phyloP scores from a whole-genome alignment of 2,797 vertebrate genomes.

The Poecilia picta region DNA sequence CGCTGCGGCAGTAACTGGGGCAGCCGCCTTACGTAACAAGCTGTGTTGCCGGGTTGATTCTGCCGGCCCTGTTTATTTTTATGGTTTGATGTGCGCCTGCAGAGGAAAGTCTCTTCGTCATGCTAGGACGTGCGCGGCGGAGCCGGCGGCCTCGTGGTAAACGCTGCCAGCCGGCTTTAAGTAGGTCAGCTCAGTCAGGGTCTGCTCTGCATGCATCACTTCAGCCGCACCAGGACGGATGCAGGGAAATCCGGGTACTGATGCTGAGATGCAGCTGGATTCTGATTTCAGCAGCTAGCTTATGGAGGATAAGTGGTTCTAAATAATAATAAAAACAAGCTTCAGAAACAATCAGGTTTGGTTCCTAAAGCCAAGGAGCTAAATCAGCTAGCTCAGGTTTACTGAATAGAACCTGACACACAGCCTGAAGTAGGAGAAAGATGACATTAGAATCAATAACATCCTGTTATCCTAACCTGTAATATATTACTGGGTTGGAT shows the following conservation, averaged over 20 bases:
- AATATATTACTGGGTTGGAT: neutral
- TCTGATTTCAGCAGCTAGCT: neutral
- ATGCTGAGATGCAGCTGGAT: neutral
- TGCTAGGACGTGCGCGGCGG: conserved; percentile 53
- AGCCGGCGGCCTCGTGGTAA: conserved; percentile 48
- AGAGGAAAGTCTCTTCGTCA: conserved; percentile 63
- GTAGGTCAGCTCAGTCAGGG: conserved; percentile 67
- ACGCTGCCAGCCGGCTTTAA: conserved; percentile 63
- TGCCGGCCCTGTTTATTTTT: conserved; percentile 73
- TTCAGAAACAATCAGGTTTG: neutral
- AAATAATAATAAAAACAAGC: neutral
- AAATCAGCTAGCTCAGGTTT: neutral
- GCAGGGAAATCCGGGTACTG: neutral
- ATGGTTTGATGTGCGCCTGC: conserved; percentile 63
- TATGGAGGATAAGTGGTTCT: neutral
- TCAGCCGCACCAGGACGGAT: neutral
- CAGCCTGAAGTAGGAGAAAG: neutral
- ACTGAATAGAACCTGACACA: neutral
- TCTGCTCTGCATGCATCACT: conserved; percentile 1
- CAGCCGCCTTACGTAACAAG: conserved; percentile 69
- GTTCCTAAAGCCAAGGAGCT: neutral
- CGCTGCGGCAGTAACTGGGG: conserved; percentile 61
- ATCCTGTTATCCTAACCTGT: neutral
- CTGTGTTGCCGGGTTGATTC: conserved; percentile 74
- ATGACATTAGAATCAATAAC: neutral